phyloP scores from a whole-genome alignment of 2,797 vertebrate species.

The Glossophaga mutica region DNA sequence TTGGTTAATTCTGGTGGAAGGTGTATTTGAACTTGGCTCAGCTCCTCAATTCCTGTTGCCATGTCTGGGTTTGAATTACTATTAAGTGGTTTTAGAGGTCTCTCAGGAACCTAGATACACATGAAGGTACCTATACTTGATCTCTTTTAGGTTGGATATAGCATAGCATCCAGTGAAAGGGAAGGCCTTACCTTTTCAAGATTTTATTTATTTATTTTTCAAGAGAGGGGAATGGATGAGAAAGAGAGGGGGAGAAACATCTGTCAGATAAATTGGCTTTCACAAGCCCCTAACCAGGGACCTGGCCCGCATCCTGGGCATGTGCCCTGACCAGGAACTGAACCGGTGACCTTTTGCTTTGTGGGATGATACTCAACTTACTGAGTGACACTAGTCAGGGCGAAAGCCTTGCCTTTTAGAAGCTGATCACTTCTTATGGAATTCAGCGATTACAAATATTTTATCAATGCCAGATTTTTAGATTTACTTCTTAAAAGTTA shows the following conservation, averaged over 20 bases:
- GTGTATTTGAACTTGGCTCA: slow-evolving; percentile 16
- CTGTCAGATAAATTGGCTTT: neutral
- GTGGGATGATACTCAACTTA: too few species aligned
- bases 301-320: too few species aligned
- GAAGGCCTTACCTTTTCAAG: slow-evolving; percentile 23
- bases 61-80: neutral
- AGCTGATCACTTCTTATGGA: neutral
- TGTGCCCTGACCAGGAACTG: neutral
- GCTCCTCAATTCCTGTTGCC: neutral
- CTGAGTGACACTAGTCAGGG: neutral
- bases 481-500: slow-evolving; percentile 40
- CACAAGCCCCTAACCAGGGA: neutral
- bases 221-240: neutral
- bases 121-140: neutral
- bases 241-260: neutral
- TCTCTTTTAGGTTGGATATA: slow-evolving; percentile 13
- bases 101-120: neutral
- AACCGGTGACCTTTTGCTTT: neutral
- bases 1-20: neutral
- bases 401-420: slow-evolving; percentile 4
- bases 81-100: neutral
- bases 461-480: neutral
- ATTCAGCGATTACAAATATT: neutral
- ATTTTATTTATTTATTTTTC: neutral
- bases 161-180: neutral